Evolutionary conservation across 2,888 invertebrate genomes (phyloP).

Genomic region (Troides aeacus): DNA sequence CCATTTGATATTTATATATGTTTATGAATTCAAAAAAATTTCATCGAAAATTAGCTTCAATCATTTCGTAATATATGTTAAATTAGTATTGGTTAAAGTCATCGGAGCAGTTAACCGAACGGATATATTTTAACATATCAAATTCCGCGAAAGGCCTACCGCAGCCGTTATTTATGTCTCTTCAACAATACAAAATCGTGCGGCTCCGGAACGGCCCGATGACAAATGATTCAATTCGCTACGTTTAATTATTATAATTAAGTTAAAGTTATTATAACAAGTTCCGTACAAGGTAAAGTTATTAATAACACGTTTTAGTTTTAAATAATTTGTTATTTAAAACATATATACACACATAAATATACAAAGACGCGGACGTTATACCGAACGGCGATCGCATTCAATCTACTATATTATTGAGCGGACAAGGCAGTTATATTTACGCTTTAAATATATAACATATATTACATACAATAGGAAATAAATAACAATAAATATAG

Average conservation of each 20-base stretch:
- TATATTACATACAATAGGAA: too few relatives aligned
- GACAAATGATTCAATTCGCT: slow-evolving; percentile 74
- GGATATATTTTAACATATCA: slow-evolving; percentile 39
- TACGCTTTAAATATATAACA: too few relatives aligned
- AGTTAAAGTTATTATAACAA: slow-evolving; percentile 26
- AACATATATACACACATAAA: too few relatives aligned
- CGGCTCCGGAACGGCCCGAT: slow-evolving; percentile 45
- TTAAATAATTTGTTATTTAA: too few relatives aligned
- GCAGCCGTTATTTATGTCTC: slow-evolving; percentile 54
- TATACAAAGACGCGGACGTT: too few relatives aligned
- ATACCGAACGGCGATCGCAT: too few relatives aligned
- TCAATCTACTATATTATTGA: too few relatives aligned
- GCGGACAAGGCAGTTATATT: too few relatives aligned
- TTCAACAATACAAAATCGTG: slow-evolving; percentile 50
- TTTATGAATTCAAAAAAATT: not conserved
- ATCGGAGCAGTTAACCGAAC: slow-evolving; percentile 45
- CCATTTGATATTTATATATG: not conserved
- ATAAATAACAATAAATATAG: too few relatives aligned
- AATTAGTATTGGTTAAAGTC: slow-evolving; percentile 49
- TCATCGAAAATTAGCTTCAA: slow-evolving; percentile 21
- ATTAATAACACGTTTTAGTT: too few relatives aligned
- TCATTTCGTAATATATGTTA: slow-evolving; percentile 30
- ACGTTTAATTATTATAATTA: slow-evolving; percentile 70
- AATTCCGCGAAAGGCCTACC: slow-evolving; percentile 61
- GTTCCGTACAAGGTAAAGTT: too few relatives aligned